Evolutionary conservation across 1,140 invertebrate species (phyloP).

Genomic region (Luehdorfia chinensis): DNA sequence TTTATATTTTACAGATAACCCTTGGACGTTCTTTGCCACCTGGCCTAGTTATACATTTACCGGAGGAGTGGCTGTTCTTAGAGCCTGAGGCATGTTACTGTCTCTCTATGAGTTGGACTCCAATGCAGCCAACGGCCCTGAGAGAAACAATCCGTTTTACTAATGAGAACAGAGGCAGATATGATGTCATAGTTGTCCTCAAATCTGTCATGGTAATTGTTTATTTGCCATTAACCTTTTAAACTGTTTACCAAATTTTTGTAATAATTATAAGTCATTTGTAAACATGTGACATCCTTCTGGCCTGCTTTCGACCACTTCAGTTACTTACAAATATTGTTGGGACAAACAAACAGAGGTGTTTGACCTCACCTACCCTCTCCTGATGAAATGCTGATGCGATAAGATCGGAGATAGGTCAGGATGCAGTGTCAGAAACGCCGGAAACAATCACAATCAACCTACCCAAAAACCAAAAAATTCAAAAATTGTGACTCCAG

Average conservation of each 20-base stretch:
- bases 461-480: too few relatives aligned
- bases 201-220: slow-evolving; percentile 72
- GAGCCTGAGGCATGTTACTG: slow-evolving; percentile 62
- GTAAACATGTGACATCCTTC: neutral
- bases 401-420: too few relatives aligned
- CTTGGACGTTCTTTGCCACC: slow-evolving; percentile 77
- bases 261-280: slow-evolving; percentile 14
- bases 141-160: slow-evolving; percentile 80
- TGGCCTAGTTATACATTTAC: slow-evolving; percentile 78
- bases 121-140: slow-evolving; percentile 76
- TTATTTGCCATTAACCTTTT: neutral
- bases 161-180: slow-evolving; percentile 80
- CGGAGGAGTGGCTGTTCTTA: slow-evolving; percentile 67
- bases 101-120: slow-evolving; percentile 80
- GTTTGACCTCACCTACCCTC: too few relatives aligned
- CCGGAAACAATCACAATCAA: too few relatives aligned
- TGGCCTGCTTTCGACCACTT: too few relatives aligned
- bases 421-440: too few relatives aligned
- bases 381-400: too few relatives aligned
- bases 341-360: too few relatives aligned
- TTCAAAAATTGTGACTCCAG: too few relatives aligned
- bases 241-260: slow-evolving; percentile 18
- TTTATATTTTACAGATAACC: slow-evolving; percentile 76
- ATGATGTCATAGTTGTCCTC: slow-evolving; percentile 81
- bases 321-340: too few relatives aligned